phyloP scores from a whole-genome alignment of 92 coral and sea anemone species.

The Hydrozoanthus gracilis region DNA sequence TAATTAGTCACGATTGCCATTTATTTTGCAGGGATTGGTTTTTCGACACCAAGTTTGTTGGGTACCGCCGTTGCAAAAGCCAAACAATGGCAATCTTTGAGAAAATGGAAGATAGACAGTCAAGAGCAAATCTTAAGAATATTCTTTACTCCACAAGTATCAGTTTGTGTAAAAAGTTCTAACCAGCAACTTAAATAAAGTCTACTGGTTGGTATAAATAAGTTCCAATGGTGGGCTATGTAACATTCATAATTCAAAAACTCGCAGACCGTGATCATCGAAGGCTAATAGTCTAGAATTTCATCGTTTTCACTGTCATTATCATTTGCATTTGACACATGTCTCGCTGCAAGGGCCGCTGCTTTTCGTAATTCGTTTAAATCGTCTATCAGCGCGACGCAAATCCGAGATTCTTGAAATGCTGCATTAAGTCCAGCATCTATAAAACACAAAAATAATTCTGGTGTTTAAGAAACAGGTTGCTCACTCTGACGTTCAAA shows the following conservation, averaged over 20 bases:
- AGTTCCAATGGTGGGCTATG: neutral
- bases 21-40: too few relatives aligned
- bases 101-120: too few relatives aligned
- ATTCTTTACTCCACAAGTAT: too few relatives aligned
- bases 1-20: too few relatives aligned
- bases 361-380: neutral
- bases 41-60: too few relatives aligned
- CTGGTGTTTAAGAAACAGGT: neutral
- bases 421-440: conserved; percentile 1
- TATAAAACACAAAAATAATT: neutral
- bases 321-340: neutral
- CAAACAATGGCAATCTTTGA: too few relatives aligned
- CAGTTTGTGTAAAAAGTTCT: too few relatives aligned
- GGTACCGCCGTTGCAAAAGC: too few relatives aligned
- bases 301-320: conserved; percentile 10
- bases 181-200: too few relatives aligned
- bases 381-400: conserved; percentile 1
- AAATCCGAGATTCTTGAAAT: neutral
- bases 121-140: too few relatives aligned
- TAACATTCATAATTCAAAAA: neutral
- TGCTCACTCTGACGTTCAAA: neutral
- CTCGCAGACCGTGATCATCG: neutral
- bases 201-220: too few relatives aligned
- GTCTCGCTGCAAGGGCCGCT: conserved; percentile 12
- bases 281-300: neutral